Percentiles rank a stretch among this genome's conserved stretches.
These are phyloP conservation scores for Bursaphelenchus okinawaensis DNA, from an alignment of 2,888 invertebrate species.

Conservation along the genomic window DNA sequence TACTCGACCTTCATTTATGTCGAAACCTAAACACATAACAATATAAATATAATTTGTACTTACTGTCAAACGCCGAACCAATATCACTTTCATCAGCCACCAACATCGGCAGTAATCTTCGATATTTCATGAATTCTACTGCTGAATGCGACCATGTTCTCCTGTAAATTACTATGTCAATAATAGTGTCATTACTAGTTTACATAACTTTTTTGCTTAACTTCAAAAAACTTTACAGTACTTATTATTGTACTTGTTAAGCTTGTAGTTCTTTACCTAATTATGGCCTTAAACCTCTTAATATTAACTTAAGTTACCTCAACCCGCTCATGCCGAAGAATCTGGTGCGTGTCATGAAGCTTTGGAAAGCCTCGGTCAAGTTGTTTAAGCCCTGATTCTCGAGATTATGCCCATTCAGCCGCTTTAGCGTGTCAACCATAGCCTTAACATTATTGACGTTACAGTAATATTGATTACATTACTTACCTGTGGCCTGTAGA, in stretches of 20 bases:
- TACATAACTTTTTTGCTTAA: no score
- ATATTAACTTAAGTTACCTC: no score
- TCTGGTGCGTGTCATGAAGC: constrained; percentile 55
- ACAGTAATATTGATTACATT: no score
- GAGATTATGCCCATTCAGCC: constrained; percentile 56
- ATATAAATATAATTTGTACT: constrained; percentile 1
- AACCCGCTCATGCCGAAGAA: constrained; percentile 56
- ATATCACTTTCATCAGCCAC: constrained; percentile 49
- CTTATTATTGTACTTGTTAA: no score
- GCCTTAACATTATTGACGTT: constrained; percentile 16
- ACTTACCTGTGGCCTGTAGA: constrained; percentile 7
- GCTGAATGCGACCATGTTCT: constrained; percentile 58
- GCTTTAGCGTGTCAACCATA: constrained; percentile 55
- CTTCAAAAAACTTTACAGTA: no score
- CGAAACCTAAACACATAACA: constrained; percentile 11
- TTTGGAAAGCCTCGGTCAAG: constrained; percentile 56
- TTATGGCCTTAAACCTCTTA: no score
- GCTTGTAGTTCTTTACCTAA: no score
- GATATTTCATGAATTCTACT: constrained; percentile 58
- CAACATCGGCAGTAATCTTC: constrained; percentile 55
- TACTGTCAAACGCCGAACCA: constrained; percentile 46
- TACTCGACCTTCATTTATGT: constrained; percentile 1
- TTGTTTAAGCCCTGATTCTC: constrained; percentile 57
- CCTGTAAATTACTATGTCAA: constrained; percentile 28
- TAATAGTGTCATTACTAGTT: constrained; percentile 1